Base-by-base conservation (phyloP, 2,888 invertebrate species). In the Ormia ochracea region DNA sequence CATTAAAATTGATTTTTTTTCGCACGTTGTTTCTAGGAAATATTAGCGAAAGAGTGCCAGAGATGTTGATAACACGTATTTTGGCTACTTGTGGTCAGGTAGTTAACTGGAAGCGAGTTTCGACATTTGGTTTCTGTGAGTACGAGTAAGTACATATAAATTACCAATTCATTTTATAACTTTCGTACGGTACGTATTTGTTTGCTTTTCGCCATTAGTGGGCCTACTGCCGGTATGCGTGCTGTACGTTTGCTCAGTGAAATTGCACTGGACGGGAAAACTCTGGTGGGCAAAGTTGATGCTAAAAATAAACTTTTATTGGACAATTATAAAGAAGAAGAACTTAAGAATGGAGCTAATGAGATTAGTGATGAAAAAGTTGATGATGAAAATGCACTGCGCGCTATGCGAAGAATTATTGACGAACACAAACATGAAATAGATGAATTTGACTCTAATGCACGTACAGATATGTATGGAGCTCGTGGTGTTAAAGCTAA, bases 71-170 rank as follows among this genome's bases (percentile, higher is more conserved):
- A 41, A 93, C 98, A 83, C 95, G 96, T 84, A 94, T 99, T 87
- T 91, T 99, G 65, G 94, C 94, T 87, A 94, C 97, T 68, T 99
- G 98, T 91, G 99, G 99, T 3, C 94, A 95, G 80, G 97, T 99
- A 59, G 92, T 96, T 12, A 96, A 95, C 85, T 99, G 99, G 99
- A 99, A 99, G 90, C 93, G 99, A 78, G 98, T 99, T 17, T 96
- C 97, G 88, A 97, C 96, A 1, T 99, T 99, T 90, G 99, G 99
- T 9, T 99, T 99, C 91, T 98, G 98, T 91, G 99, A 99, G 91
- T 97, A 96, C 90, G 96, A 96, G 83, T 91, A 90, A 85, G 87
- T 63, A 9, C 23, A 31, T 26, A 21, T 26, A 23, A n/a, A 33
- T n/a, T n/a, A n/a, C n/a, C n/a, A n/a, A n/a, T 21, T 21, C 19